Evolutionary conservation across 2,113 vertebrate species (phyloP), one percentile per base, ranked within the genome.

Genomic region (Phalacrocorax brasilianus): DNA sequence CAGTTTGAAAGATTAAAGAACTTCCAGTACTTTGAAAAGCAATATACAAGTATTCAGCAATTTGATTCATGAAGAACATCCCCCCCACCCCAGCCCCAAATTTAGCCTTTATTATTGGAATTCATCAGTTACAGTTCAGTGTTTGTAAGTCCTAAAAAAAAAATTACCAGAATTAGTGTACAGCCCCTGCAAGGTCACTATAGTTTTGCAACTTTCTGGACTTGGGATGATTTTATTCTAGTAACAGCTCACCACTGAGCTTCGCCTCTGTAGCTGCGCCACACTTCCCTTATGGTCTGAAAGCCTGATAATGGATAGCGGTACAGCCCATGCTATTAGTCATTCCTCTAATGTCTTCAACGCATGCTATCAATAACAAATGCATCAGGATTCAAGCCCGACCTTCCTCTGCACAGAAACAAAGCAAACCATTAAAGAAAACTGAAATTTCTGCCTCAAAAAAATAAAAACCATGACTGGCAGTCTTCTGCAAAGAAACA

Each of bases 31-130:
- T 77, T 15, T 9, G 56, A 63, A 62, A 84, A 72, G 9, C 35
- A 35, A 33, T 12, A 30, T 6, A 21, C 7, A 56, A 79, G 14
- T 15, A 65, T 8, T 55, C 63, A 71, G 44, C 40, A 40, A 24
- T 11, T 19, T 50, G 32, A 59, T 19, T 58, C 33, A 16, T 24
- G 18, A 77, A 65, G 4, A 42, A 49, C 12, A 45, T 7, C 0
- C 5, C 12, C 13, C 7, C 8, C 0, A 4, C 12, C 13, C 7
- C 8, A 6, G 1, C 3, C 18, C 16, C 11, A 28, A 59, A 33
- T 45, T 10, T 15, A 40, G 13, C 24, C 56, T 71, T 77, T 52
- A 13, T 55, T 47, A 16, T 14, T 38, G 24, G 49, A 74, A 89
- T 65, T 24, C 10, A 45, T 44, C 66, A 73, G 33, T 44, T 71